phyloP scores from a whole-genome alignment of 2,888 invertebrate species.

The Formica aserva region DNA sequence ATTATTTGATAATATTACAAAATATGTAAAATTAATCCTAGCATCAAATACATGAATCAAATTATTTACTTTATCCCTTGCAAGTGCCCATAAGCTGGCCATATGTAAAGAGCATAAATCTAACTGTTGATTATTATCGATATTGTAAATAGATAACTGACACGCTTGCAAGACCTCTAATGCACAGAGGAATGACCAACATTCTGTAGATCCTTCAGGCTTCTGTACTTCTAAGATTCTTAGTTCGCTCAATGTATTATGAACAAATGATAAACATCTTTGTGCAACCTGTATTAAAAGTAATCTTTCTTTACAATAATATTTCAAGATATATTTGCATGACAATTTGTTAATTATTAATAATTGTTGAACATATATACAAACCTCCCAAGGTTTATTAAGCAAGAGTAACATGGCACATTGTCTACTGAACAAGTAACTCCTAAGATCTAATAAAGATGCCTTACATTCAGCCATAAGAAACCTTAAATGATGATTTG shows the following conservation, averaged over 20 bases:
- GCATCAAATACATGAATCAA: not conserved
- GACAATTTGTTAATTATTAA: conserved; percentile 3
- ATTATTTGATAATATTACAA: conserved; percentile 5
- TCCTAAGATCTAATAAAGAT: conserved; percentile 95
- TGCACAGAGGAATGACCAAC: conserved; percentile 97
- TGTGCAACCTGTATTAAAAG: conserved; percentile 90
- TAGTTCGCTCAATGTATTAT: conserved; percentile 95
- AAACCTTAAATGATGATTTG: conserved; percentile 87
- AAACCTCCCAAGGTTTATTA: conserved; percentile 93
- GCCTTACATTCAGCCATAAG: conserved; percentile 86
- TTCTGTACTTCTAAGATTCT: conserved; percentile 92
- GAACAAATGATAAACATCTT: conserved; percentile 95
- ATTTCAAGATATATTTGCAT: conserved; percentile 6
- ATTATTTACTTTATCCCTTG: conserved; percentile 91
- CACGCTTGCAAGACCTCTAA: conserved; percentile 95
- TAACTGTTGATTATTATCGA: conserved; percentile 87
- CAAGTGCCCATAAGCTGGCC: conserved; percentile 94
- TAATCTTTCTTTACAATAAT: conserved; percentile 25
- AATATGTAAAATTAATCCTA: not conserved
- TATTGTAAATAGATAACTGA: conserved; percentile 89
- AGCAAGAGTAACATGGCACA: conserved; percentile 93
- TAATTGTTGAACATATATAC: conserved; percentile 71
- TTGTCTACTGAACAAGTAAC: conserved; percentile 97
- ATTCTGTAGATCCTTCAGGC: conserved; percentile 94
- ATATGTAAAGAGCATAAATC: conserved; percentile 94